Base-by-base conservation (phyloP, 2,888 invertebrate species). In the Synanthedon formicaeformis region DNA sequence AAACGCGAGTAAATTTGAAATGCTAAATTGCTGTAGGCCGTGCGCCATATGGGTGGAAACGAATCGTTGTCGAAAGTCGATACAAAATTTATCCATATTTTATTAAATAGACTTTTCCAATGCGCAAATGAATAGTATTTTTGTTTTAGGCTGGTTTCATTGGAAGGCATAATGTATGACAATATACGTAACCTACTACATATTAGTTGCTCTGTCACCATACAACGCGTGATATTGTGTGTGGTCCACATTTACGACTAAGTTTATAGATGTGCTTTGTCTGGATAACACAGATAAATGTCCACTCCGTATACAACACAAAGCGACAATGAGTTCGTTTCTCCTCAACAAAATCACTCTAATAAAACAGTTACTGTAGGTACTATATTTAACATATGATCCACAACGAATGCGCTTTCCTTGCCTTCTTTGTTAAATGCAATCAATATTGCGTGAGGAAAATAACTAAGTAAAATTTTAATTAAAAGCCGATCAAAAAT, bases 231-330 rank as follows among this genome's bases (percentile, higher is more conserved):
- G 71, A 84, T 86, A 85, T 82, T 85, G 85, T 85, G 87, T 87
- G 87, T 87, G 86, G 86, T 86, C 87, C 83, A 79, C 78, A 82
- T 86, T 86, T 82, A 79, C 78, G 81, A 78, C 68, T 72, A 80
- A 74, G 81, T 86, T 82, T 81, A 85, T 86, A 80, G 81, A 69
- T 73, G 69, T 71, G 75, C 79, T 83, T 87, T 87, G 87, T 87
- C 81, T 84, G 72, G 82, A 84, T 86, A 84, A 83, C 86, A 79
- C 75, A 81, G 86, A 87, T 85, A 85, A 84, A 87, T 86, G 85
- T 83, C 71, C 73, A 75, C 76, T 75, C 80, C 81, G 78, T 84
- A 78, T 78, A 73, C 65, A 79, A 81, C 67, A 81, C 81, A 80
- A 82, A 74, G 75, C 70, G 65, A 83, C 84, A 81, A 81, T 79